Conservation (phyloP, 2,888 invertebrate genomes). For the Trilocha varians region DNA sequence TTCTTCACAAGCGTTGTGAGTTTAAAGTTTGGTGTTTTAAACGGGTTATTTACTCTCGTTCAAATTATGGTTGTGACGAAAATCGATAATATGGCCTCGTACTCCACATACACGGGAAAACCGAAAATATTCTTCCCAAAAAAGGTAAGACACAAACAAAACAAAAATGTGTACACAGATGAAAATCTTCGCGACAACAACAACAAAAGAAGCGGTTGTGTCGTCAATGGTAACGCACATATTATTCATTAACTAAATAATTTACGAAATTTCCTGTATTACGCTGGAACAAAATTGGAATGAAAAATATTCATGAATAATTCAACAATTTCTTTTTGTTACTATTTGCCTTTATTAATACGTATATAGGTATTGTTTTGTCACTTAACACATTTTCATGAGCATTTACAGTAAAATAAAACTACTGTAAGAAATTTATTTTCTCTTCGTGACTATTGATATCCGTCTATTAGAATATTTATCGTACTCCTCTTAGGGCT, state of each 20-base stretch:
- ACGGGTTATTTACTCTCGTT: conserved; percentile 44
- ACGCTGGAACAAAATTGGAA: no score
- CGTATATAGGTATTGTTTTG: no score
- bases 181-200: background rate
- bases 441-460: no score
- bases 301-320: no score
- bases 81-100: conserved; percentile 69
- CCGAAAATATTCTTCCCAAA: conserved; percentile 68
- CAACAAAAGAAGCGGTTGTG: background rate
- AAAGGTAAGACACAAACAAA: conserved; percentile 48
- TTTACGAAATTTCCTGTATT: no score
- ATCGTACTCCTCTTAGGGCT: no score
- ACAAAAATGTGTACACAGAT: conserved; percentile 9
- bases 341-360: no score
- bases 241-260: background rate
- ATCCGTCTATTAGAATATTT: no score
- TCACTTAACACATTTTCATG: no score
- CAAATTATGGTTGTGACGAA: conserved; percentile 69
- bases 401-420: no score
- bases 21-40: conserved; percentile 28
- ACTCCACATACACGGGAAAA: conserved; percentile 67
- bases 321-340: no score
- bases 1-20: conserved; percentile 29
- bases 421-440: no score
- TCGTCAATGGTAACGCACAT: background rate